These are phyloP conservation scores for Megaustenia siamemsis DNA, from an alignment of 2,888 invertebrate species.

Conservation along the genomic window DNA sequence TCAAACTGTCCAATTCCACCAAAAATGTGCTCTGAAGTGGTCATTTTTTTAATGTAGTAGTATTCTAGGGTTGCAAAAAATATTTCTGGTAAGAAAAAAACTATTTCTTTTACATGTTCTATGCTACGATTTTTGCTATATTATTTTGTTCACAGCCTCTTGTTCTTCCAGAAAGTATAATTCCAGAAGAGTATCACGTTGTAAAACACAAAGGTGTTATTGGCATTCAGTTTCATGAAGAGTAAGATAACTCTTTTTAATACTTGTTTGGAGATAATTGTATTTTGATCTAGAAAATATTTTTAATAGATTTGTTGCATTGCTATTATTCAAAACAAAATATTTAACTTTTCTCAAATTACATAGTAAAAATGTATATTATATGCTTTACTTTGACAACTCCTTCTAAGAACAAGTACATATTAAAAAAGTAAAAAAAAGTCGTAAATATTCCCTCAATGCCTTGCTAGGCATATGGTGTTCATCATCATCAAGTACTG, in stretches of 20 bases:
- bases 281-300: not conserved
- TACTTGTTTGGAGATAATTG: not conserved
- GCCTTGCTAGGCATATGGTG: too few relatives aligned
- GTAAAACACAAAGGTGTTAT: slow-evolving; percentile 79
- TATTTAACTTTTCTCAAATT: not conserved
- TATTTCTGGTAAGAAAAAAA: too few relatives aligned
- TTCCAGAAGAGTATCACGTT: slow-evolving; percentile 80
- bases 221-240: slow-evolving; percentile 78
- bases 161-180: slow-evolving; percentile 78
- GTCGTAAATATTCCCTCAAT: too few relatives aligned
- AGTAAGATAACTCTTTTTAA: slow-evolving; percentile 68
- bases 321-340: not conserved
- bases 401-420: too few relatives aligned
- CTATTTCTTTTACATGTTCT: not conserved
- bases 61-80: too few relatives aligned
- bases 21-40: too few relatives aligned
- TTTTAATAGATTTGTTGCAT: not conserved
- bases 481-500: too few relatives aligned
- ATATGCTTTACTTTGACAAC: too few relatives aligned
- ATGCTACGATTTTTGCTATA: not conserved
- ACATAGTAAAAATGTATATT: too few relatives aligned
- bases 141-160: slow-evolving; percentile 66
- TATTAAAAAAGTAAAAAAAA: too few relatives aligned
- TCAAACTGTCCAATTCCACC: too few relatives aligned
- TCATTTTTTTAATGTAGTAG: too few relatives aligned